Conservation (phyloP, 2,797 vertebrate genomes). For the Austrolebias charrua region DNA sequence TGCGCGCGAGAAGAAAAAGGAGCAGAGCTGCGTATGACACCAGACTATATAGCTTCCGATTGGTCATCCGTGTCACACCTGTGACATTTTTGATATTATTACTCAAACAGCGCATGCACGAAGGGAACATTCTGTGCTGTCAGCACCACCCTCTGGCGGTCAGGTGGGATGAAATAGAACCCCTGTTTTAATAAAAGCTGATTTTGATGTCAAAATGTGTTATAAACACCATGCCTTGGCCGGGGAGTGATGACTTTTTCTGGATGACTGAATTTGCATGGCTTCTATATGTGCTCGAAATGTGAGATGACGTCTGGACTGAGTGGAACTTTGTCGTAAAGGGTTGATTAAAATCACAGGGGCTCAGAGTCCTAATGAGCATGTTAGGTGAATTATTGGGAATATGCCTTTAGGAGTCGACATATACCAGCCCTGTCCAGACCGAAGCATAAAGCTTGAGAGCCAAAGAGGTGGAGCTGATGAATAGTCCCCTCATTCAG, state of each 20-base stretch:
- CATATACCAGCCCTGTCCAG: constrained; percentile 19
- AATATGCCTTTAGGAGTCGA: constrained; percentile 22
- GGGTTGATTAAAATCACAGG: constrained; percentile 12
- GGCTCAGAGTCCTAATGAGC: background rate
- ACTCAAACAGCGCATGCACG: too few relatives aligned
- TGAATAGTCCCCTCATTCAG: constrained; percentile 47
- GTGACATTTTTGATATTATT: too few relatives aligned
- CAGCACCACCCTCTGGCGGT: too few relatives aligned
- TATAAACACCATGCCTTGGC: too few relatives aligned
- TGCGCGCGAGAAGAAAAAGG: too few relatives aligned
- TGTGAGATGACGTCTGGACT: background rate
- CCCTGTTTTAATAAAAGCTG: background rate
- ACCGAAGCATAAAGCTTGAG: constrained; percentile 16
- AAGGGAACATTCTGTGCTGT: too few relatives aligned
- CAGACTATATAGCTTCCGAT: too few relatives aligned
- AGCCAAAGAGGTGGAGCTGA: constrained; percentile 32
- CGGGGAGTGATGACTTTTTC: constrained; percentile 1
- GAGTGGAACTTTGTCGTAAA: constrained; percentile 5
- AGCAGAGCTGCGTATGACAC: too few relatives aligned
- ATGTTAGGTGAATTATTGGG: constrained; percentile 18
- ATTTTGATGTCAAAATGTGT: background rate
- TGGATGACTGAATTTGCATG: background rate
- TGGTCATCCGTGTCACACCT: too few relatives aligned
- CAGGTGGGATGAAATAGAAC: too few relatives aligned
- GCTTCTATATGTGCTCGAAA: background rate